Conservation (phyloP, 2,888 invertebrate species). For the Cheilosia grossa region DNA sequence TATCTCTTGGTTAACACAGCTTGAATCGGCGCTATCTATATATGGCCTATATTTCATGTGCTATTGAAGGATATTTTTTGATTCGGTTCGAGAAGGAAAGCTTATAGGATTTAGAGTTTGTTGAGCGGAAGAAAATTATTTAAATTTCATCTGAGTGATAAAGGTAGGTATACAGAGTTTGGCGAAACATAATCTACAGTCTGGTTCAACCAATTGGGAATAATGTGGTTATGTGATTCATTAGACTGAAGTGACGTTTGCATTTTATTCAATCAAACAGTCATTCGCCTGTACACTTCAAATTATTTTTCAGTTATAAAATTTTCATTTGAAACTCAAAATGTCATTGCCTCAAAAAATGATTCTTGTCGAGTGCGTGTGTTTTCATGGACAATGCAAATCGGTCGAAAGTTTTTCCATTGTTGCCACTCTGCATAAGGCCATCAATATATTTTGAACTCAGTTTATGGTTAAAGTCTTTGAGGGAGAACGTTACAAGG, state of each 20-base stretch:
- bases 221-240: neutral
- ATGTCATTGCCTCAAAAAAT: neutral
- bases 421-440: too few relatives aligned
- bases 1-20: neutral
- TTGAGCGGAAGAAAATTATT: constrained; percentile 11
- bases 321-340: neutral
- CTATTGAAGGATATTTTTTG: neutral
- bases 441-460: too few relatives aligned
- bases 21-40: neutral
- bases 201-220: neutral
- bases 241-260: neutral
- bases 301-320: neutral
- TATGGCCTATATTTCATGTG: neutral
- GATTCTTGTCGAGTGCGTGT: neutral
- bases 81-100: neutral
- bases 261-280: neutral
- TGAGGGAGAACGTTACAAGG: too few relatives aligned
- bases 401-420: too few relatives aligned
- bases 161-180: neutral
- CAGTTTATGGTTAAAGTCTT: too few relatives aligned
- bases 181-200: neutral
- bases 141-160: neutral
- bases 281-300: neutral
- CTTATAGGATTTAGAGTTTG: neutral
- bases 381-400: neutral